Evolutionary conservation across 2,797 vertebrate species (phyloP), one percentile per base, ranked within the genome.

Genomic region (Pogoniulus pusillus): DNA sequence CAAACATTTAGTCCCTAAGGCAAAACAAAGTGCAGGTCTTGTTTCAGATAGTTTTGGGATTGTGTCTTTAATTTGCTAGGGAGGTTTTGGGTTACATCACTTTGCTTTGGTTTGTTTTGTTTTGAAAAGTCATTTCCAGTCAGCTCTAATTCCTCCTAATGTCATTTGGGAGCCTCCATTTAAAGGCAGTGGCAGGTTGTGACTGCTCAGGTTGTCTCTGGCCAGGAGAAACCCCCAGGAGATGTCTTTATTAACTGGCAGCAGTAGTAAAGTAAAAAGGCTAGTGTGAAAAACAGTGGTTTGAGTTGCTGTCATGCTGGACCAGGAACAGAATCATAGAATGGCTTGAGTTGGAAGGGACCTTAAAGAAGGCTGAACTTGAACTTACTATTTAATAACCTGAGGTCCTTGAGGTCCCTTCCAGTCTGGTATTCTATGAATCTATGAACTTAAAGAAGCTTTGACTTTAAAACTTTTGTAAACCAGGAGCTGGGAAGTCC

Each of bases 101-200:
- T 64, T 70, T 39, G 26, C 7, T 64, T 82, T 68, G 16, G 59
- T 93, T 87, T 47, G 55, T 83, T 85, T 59, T 59, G 59, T 85
- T 90, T 9, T n/a, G 2, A 68, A n/a, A 78, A 89, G 77, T 41
- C 3, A n/a, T 86, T 92, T 88, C 30, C 60, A 91, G 62, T 11
- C 55, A 65, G 24, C 55, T 92, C 45, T 82, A 65, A 45, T 82
- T 91, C 60, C 73, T 73, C n/a, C 23, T 85, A 27, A 27, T 0
- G 0, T 57, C 66, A 45, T 0, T 19, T 27, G 19, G 55, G 30
- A 92, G 41, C 37, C 30, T 83, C 23, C 87, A 16, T 57, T 73
- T 1, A 10, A 73, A 83, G 65, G 53, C 7, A 4, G 29, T 19
- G 24, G 47, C 35, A 49, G 45, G 22, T 69, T 71, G 27, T 43